Base-by-base conservation (phyloP, 2,113 vertebrate genomes). In the Equus przewalskii region DNA sequence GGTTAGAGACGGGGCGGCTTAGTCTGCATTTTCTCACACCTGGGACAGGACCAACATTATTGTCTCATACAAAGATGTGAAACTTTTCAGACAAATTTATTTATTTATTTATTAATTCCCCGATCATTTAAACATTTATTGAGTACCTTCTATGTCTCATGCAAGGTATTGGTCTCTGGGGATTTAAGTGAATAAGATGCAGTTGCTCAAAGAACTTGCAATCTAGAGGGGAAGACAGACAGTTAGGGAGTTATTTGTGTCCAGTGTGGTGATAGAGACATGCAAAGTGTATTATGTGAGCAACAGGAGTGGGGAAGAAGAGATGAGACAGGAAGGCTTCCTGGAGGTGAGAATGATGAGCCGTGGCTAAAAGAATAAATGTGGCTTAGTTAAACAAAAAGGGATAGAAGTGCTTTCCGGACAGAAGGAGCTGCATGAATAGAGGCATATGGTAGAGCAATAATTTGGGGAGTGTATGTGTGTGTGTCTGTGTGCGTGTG, bases 91-190 rank as follows among this genome's bases (percentile, higher is more conserved):
- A 67, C 15, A 64, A 70, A 92, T 65, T 54, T 49, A 85, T 4
- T 70, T 49, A 85, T 4, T 70, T 93, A 84, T 51, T 67, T 73
- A 80, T 92, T 75, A 81, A 94, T 79, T 73, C 33, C 41, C 87
- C 73, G 18, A 70, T 70, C 64, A 83, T 89, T 69, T 86, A 80
- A 89, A 75, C 69, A 84, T n/a, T 56, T 95, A 75, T 54, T 84
- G 22, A 78, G 54, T 33, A 46, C 51, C 16, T 84, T 97, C 73
- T 80, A 41, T 73, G 78, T 78, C 76, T 58, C 51, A 62, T 83
- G 24, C 33, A 87, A 94, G 28, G 73, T 49, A 70, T 7, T 73
- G 70, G 44, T 12, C 22, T 49, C 58, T 65, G 64, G 51, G 44
- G 16, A 80, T 44, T 44, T 41, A 91, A 65, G 85, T 64, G 49